Percentiles rank a stretch among this genome's conserved stretches.
These are phyloP conservation scores for Saturnia pavonia DNA, from an alignment of 2,888 invertebrate species.

Conservation along the genomic window DNA sequence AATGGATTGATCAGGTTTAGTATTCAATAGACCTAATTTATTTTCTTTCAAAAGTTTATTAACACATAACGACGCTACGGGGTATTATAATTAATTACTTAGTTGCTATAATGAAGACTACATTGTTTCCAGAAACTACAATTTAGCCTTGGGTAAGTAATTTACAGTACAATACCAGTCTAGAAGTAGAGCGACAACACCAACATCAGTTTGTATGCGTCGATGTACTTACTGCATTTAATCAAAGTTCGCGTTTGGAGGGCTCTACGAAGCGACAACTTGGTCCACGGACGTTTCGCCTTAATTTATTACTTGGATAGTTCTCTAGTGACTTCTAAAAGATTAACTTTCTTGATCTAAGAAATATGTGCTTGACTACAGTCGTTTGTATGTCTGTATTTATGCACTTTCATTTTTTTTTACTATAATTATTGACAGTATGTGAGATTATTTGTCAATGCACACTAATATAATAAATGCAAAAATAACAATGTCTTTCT, in stretches of 20 bases:
- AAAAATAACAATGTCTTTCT: too few species aligned
- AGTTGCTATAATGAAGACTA: constrained; percentile 4
- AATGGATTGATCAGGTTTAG: background rate
- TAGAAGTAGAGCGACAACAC: constrained; percentile 40
- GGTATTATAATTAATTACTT: background rate
- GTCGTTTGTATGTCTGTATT: too few species aligned
- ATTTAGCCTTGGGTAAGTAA: constrained; percentile 45
- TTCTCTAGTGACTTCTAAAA: constrained; percentile 19
- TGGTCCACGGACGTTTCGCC: constrained; percentile 45
- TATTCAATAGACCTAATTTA: background rate
- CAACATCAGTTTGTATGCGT: constrained; percentile 55
- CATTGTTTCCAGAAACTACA: background rate
- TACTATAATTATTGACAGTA: too few species aligned
- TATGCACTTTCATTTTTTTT: too few species aligned
- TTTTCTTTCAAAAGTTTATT: background rate
- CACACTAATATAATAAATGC: too few species aligned
- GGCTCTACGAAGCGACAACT: constrained; percentile 57
- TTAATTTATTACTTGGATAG: constrained; percentile 49
- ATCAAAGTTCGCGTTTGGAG: constrained; percentile 70
- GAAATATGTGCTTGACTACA: constrained; percentile 17
- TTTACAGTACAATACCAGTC: constrained; percentile 65
- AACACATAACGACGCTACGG: background rate
- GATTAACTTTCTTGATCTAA: constrained; percentile 20
- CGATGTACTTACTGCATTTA: constrained; percentile 65
- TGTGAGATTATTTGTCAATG: too few species aligned